Percentiles rank a stretch among this genome's conserved stretches.
These are phyloP conservation scores for Labrus mixtus DNA, from an alignment of 2,113 vertebrate species.

Conservation along the genomic window DNA sequence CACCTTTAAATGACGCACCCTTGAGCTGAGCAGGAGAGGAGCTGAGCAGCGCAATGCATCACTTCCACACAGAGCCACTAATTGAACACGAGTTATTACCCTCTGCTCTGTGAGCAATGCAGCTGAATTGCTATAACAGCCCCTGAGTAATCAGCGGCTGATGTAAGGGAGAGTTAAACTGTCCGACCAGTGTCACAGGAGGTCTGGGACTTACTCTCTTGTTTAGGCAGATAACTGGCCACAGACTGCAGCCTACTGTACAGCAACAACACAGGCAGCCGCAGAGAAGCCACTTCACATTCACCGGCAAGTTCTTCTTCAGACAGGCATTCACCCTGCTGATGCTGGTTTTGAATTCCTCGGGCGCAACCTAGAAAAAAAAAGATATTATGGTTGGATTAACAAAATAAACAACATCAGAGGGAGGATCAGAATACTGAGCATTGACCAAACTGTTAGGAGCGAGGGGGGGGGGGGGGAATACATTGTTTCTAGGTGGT, in stretches of 20 bases:
- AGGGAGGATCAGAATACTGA: neutral
- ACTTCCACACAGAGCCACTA: conserved; percentile 71
- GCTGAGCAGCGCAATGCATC: conserved; percentile 41
- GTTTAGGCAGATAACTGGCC: conserved; percentile 99
- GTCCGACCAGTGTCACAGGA: conserved; percentile 28
- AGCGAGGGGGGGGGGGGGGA: neutral
- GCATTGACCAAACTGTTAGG: neutral
- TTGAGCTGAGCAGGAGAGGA: conserved; percentile 43
- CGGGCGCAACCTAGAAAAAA: conserved; percentile 92
- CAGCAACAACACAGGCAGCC: conserved; percentile 99
- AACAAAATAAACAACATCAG: neutral
- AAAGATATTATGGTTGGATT: neutral
- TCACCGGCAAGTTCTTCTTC: conserved; percentile 96
- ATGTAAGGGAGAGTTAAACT: conserved; percentile 67
- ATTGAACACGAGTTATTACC: conserved; percentile 64
- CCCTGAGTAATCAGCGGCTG: conserved; percentile 64
- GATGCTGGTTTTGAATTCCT: conserved; percentile 98
- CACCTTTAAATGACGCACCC: conserved; percentile 65
- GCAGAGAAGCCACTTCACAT: conserved; percentile 97
- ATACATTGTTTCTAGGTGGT: conserved; percentile 13
- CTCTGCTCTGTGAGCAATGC: conserved; percentile 46
- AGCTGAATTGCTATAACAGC: conserved; percentile 62
- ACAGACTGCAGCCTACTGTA: conserved; percentile 97
- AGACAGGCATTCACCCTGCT: conserved; percentile 93
- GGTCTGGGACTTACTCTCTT: conserved; percentile 91